These are phyloP conservation scores for Tigriopus californicus DNA, from an alignment of 2,888 invertebrate species.

Conservation along the genomic window DNA sequence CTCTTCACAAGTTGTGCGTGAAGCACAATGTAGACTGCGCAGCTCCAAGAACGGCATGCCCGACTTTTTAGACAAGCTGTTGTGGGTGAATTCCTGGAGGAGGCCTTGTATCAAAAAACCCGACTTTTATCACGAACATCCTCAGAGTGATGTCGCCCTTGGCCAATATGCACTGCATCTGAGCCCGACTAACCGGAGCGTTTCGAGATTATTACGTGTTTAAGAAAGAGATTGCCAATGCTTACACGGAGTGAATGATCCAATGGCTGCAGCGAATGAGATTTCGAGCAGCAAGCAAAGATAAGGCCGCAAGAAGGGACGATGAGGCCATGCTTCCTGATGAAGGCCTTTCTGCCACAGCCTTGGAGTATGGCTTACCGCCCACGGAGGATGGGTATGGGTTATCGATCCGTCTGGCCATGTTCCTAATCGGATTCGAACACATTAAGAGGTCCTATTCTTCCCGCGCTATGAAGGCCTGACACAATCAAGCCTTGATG, in stretches of 20 bases:
- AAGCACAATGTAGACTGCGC: conserved; percentile 66
- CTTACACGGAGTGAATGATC: conserved; percentile 98
- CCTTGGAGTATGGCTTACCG: conserved; percentile 91
- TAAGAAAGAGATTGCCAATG: conserved; percentile 95
- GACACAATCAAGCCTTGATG: conserved; percentile 30
- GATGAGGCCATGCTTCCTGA: conserved; percentile 94
- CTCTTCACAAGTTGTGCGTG: conserved; percentile 18
- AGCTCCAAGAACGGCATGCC: conserved; percentile 75
- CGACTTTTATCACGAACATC: conserved; percentile 90
- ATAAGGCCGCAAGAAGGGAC: conserved; percentile 94
- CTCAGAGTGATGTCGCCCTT: conserved; percentile 95
- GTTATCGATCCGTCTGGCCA: conserved; percentile 88
- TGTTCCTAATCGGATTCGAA: conserved; percentile 97
- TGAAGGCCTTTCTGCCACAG: conserved; percentile 90
- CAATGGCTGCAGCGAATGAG: conserved; percentile 76
- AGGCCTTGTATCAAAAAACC: conserved; percentile 81
- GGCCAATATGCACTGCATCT: conserved; percentile 85
- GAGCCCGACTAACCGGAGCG: conserved; percentile 74
- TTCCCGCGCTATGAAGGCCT: conserved; percentile 99
- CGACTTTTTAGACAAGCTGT: conserved; percentile 91
- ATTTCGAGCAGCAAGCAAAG: conserved; percentile 63
- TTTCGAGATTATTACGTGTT: conserved; percentile 89
- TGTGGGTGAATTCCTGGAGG: conserved; percentile 92
- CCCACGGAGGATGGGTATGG: conserved; percentile 99
- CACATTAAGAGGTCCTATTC: conserved; percentile 91